phyloP scores from a whole-genome alignment of 2,113 vertebrate genomes.

The Pipa parva region DNA sequence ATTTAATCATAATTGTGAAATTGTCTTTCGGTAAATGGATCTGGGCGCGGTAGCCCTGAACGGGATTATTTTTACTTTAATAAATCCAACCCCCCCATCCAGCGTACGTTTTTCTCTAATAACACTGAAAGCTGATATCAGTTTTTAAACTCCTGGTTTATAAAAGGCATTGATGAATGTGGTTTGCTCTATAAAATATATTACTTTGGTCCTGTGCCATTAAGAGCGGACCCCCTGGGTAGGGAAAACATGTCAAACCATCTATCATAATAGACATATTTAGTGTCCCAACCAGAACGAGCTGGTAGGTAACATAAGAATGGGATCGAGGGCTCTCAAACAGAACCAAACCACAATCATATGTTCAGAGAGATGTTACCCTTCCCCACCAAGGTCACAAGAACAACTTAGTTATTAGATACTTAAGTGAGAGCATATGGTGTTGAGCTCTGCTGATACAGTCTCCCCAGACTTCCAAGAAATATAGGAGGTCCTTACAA shows the following conservation, averaged over 20 bases:
- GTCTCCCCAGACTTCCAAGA: not conserved
- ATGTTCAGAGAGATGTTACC: not conserved
- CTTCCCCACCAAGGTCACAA: not conserved
- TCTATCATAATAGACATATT: slow-evolving; percentile 10
- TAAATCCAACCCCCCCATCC: too few relatives aligned
- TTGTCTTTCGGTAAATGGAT: too few relatives aligned
- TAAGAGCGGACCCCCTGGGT: not conserved
- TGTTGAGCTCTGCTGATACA: not conserved
- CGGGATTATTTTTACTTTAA: too few relatives aligned
- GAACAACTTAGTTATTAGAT: not conserved
- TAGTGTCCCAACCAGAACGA: not conserved
- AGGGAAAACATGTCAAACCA: not conserved
- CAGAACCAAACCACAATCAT: slow-evolving; percentile 6
- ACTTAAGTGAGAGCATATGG: slow-evolving; percentile 12
- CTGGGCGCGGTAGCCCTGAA: too few relatives aligned
- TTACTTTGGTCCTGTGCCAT: not conserved
- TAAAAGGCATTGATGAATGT: not conserved
- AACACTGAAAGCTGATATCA: too few relatives aligned
- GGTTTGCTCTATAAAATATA: not conserved
- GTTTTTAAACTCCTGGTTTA: too few relatives aligned
- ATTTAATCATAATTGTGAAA: too few relatives aligned
- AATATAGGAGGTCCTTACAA: too few relatives aligned
- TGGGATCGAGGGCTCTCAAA: not conserved
- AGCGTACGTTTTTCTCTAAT: too few relatives aligned
- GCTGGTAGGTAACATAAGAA: not conserved